A percentile compares a stretch with the other conserved stretches of the same genome.
phyloP scores from a whole-genome alignment of 2,797 vertebrate species.

The Neosilurus hyrtlii region DNA sequence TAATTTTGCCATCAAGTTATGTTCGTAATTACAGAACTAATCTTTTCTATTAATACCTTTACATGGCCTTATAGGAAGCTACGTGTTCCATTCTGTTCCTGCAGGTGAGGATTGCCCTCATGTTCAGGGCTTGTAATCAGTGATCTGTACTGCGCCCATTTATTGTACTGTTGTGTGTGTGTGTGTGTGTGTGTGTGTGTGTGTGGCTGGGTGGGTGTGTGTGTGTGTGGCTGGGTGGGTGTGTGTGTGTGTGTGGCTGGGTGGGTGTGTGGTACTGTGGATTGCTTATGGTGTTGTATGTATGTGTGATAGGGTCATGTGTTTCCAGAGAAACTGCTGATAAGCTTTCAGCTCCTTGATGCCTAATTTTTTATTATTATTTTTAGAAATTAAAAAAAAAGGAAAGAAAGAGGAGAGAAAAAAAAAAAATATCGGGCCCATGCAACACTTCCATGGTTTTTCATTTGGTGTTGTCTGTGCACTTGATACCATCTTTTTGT shows the following conservation, averaged over 20 bases:
- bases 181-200: slow-evolving; percentile 7
- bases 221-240: no score
- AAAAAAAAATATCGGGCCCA: slow-evolving; percentile 38
- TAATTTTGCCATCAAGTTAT: slow-evolving; percentile 26
- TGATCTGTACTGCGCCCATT: slow-evolving; percentile 55
- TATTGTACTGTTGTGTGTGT: slow-evolving; percentile 50
- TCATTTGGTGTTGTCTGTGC: slow-evolving; percentile 49
- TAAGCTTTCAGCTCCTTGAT: slow-evolving; percentile 49
- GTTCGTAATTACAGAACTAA: slow-evolving; percentile 10
- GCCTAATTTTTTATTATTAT: slow-evolving; percentile 29
- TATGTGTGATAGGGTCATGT: neutral
- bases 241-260: slow-evolving; percentile 26
- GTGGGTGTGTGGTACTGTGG: slow-evolving; percentile 23
- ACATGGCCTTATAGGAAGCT: slow-evolving; percentile 25
- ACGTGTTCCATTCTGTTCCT: slow-evolving; percentile 51
- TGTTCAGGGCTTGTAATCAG: slow-evolving; percentile 48
- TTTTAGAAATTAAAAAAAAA: slow-evolving; percentile 14
- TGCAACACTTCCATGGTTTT: slow-evolving; percentile 54
- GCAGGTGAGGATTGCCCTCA: slow-evolving; percentile 38
- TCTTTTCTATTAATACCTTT: slow-evolving; percentile 37
- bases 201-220: slow-evolving; percentile 31
- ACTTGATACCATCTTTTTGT: slow-evolving; percentile 63
- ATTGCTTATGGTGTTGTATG: neutral
- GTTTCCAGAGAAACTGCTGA: slow-evolving; percentile 48
- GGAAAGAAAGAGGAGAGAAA: neutral